Evolutionary conservation across 2,113 vertebrate species (phyloP), one percentile per base, ranked within the genome.

Genomic region (Narcine bancroftii): DNA sequence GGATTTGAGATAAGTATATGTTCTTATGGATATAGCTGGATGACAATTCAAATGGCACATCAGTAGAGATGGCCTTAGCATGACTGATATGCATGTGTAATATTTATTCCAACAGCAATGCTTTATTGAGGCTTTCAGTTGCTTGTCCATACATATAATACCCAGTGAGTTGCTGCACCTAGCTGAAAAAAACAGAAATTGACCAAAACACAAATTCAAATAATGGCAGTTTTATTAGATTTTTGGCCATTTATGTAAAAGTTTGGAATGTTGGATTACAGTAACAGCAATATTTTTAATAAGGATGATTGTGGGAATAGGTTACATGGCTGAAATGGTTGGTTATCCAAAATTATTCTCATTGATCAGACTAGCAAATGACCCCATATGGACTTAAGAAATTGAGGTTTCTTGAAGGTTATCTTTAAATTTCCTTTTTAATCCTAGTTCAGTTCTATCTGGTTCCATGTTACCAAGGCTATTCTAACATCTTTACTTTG

Each of bases 41-140:
- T 69, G 39, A 69, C 39, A 91, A 91, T 69, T 71, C 66, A 69
- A n/a, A 91, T 91, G 65, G 89, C 89, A 69, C 39, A 71, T 91
- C 47, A 69, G 39, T 69, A 47, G 39, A 69, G 63, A 42, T 47
- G 45, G 89, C 29, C 60, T 15, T 91, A 47, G 63, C 89, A 33
- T 91, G 89, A 11, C 65, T 91, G 39, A 91, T 66, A 21, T 42
- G 65, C 89, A 91, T 69, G 65, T 69, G 29, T 47, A 87, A 53
- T 69, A 45, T 71, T 39, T 71, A 91, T 91, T 91, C 63, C 47
- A 47, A 47, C 45, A 91, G 13, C 89, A 91, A 45, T 60, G 56
- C 42, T 69, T 39, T 39, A 91, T 47, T 71, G 39, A 45, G 69
- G 89, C 89, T 91, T 91, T 45, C 11, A 2, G 36, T 47, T 66